phyloP scores from a whole-genome alignment of 2,113 vertebrate species.

The Mirza zaza region DNA sequence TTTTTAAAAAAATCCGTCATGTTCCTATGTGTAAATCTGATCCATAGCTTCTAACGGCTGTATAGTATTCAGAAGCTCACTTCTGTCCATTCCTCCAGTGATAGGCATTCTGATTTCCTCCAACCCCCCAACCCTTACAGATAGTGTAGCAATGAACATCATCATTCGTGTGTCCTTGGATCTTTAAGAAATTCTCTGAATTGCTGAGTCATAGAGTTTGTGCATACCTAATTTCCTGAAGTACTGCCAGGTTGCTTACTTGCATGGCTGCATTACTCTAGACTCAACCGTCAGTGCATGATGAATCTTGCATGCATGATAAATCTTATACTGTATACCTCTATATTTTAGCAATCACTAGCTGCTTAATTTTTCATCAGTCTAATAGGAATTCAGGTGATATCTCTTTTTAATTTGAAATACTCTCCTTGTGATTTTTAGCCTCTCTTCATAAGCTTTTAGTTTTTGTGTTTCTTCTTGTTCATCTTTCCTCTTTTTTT shows the following conservation, averaged over 20 bases:
- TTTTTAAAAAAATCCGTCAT: background rate
- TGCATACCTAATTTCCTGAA: background rate
- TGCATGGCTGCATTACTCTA: background rate
- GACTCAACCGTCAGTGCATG: background rate
- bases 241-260: background rate
- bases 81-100: background rate
- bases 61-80: background rate
- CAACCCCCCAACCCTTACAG: background rate
- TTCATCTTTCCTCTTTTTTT: background rate
- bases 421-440: background rate
- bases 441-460: background rate
- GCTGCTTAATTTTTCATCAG: background rate
- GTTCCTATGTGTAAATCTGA: background rate
- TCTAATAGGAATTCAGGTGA: background rate
- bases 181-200: background rate
- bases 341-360: background rate
- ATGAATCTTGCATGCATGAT: background rate
- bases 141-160: background rate
- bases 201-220: background rate
- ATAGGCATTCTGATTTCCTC: background rate
- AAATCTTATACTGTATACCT: background rate
- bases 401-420: background rate
- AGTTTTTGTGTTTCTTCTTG: background rate
- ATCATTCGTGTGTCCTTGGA: background rate
- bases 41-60: background rate